These are phyloP conservation scores for Dicycla oo DNA, from an alignment of 2,888 invertebrate genomes.

Conservation along the genomic window DNA sequence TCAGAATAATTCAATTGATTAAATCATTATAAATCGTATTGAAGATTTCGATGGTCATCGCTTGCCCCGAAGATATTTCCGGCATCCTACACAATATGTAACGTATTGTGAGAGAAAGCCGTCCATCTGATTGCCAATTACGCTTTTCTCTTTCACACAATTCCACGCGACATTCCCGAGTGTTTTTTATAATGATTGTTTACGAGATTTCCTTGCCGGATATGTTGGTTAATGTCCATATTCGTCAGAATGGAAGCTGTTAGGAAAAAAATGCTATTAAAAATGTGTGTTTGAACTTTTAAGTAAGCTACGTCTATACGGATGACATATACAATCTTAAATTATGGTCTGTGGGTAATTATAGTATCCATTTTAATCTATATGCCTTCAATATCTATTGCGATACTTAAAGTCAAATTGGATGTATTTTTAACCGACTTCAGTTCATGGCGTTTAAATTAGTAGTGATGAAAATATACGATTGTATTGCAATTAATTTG, in stretches of 20 bases:
- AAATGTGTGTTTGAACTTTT: conserved; percentile 4
- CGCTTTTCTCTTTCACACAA: conserved; percentile 74
- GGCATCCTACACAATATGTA: conserved; percentile 65
- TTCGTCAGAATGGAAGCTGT: conserved; percentile 41
- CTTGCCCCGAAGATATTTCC: conserved; percentile 59
- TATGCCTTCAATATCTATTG: conserved; percentile 22
- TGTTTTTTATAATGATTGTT: conserved; percentile 62
- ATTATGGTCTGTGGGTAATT: conserved; percentile 16
- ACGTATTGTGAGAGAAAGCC: conserved; percentile 77
- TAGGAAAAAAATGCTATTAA: conserved; percentile 9
- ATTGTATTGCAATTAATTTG: conserved; percentile 42
- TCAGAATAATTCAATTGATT: conserved; percentile 57
- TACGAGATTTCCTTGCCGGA: conserved; percentile 45
- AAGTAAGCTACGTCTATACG: not conserved
- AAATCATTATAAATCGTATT: conserved; percentile 53
- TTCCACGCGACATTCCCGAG: conserved; percentile 68
- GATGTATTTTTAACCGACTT: conserved; percentile 31
- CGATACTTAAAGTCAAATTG: conserved; percentile 27
- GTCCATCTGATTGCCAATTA: conserved; percentile 76
- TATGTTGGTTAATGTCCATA: conserved; percentile 43
- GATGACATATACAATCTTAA: conserved; percentile 8
- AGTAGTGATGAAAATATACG: conserved; percentile 13
- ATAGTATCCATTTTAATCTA: conserved; percentile 19
- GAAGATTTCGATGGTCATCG: conserved; percentile 59
- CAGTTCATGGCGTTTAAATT: conserved; percentile 34